Base-by-base conservation (phyloP, 1,140 invertebrate species). In the Drosophila watanabei region DNA sequence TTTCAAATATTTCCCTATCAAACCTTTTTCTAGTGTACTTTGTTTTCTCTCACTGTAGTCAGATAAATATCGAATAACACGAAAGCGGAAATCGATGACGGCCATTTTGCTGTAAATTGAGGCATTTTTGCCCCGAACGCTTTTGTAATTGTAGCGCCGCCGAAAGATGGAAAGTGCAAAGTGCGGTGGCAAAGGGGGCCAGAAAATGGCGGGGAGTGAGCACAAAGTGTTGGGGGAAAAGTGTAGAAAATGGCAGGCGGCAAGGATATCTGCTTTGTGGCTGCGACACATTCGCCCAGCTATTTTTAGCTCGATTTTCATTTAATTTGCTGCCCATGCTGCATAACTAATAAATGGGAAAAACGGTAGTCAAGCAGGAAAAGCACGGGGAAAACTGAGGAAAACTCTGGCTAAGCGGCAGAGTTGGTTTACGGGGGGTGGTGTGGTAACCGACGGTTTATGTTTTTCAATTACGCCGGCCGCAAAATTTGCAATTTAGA, bases 251-350 rank as follows among this genome's bases (percentile, higher is more conserved):
- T n/a, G 32, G 68, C 14, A 30, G 35, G 30, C 2, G 41, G 49
- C 49, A 63, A 75, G 70, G 43, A 54, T 77, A 58, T 77, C 61
- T 51, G 39, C 60, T 75, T 24, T 43, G 45, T 51, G 63, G 64
- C 57, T 78, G 78, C 85, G 73, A 89, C 80, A 84, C 78, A 88
- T 84, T 80, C 48, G 78, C 49, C 59, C 24, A 64, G 81, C 85
- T 89, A 89, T 89, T 89, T 89, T 89, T 89, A 89, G 85, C 73
- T 52, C 59, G 70, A 89, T 89, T 89, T 89, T 89, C 86, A 89
- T 89, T 89, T 89, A 89, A 89, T 89, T 90, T 89, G 81, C 85
- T 88, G 79, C 81, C 86, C 86, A 89, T 79, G 84, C 85, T 84
- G 82, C 81, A 89, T 82, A 81, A 85, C 86, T 90, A 89, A 89